Evolutionary conservation across 2,797 vertebrate species (phyloP).

Genomic region (Microctenopoma stevenorrisi): DNA sequence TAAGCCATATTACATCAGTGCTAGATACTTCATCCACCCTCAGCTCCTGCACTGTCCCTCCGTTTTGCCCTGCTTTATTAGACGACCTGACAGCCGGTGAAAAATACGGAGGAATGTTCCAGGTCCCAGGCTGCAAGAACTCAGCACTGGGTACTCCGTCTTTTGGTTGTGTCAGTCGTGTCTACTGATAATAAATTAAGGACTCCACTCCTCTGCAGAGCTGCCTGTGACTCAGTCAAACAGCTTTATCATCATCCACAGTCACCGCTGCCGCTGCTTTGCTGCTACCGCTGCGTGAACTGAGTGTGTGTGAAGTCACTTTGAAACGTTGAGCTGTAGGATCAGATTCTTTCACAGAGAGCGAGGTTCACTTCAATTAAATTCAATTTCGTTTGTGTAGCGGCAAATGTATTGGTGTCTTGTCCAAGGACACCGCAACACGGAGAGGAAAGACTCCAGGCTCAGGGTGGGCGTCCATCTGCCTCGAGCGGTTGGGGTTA

Average conservation of each 20-base stretch:
- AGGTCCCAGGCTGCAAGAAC: conserved; percentile 86
- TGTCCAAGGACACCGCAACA: no score
- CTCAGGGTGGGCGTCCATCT: no score
- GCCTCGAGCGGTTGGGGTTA: no score
- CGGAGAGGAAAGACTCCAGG: no score
- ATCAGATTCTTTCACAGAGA: no score
- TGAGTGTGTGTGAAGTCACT: no score
- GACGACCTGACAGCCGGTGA: conserved; percentile 92
- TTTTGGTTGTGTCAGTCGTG: conserved; percentile 89
- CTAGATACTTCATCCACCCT: conserved; percentile 90
- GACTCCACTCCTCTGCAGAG: conserved; percentile 88
- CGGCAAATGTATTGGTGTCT: no score
- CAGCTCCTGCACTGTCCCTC: conserved; percentile 79
- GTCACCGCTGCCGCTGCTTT: conserved; percentile 18
- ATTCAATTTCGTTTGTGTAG: no score
- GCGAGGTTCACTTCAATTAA: no score
- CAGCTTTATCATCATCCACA: conserved; percentile 93
- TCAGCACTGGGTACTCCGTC: conserved; percentile 90
- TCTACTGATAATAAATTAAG: conserved; percentile 94
- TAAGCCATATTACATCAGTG: conserved; percentile 97
- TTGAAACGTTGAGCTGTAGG: no score
- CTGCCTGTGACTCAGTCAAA: conserved; percentile 89
- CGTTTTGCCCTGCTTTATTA: conserved; percentile 96
- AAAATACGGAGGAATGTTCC: conserved; percentile 94
- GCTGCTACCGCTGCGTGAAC: background rate